Evolutionary conservation across 2,797 vertebrate genomes (phyloP), one percentile per base, ranked within the genome.

Genomic region (Benthosema pterotum): DNA sequence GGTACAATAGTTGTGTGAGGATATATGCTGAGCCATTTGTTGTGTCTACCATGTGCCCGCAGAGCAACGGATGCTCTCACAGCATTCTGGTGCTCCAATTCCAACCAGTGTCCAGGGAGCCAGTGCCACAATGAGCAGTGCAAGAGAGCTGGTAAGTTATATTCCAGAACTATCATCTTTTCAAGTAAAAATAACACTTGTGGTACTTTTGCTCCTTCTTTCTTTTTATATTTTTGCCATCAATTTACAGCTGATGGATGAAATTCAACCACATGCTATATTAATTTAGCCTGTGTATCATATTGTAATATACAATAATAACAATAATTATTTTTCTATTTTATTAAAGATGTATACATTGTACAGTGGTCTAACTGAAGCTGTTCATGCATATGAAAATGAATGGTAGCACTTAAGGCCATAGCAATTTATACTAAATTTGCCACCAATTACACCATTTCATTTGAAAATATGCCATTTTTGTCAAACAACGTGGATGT

Each of bases 101-200:
- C 22, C 56, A 68, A 52, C 14, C 42, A 53, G 53, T 49, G 69
- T 68, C 48, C 45, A 62, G 1, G 11, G 11, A 71, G 13, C 1
- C 52, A n/a, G 8, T 6, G 9, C n/a, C 42, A 52, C 65, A 42
- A 88, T 84, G 86, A 72, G 65, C 2, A 1, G 25, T 4, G 2
- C 49, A 48, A 61, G 62, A 47, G 80, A 73, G 63, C 42, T 69
- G 67, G 89, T 91, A 66, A 38, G 77, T 38, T 55, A 1, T 32
- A 38, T 18, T 19, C 6, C 5, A 22, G 5, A 25, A 52, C 4
- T 2, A 22, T 22, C 13, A 19, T 5, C 6, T 38, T 38, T 38
- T 38, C 32, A 9, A 38, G 2, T 11, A 38, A 11, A 38, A 38
- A 9, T 38, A 38, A 9, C 32, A 38, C 32, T 32, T 8, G 8